These are phyloP conservation scores for Vombatus ursinus DNA, from an alignment of 2,113 vertebrate species.

Conservation along the genomic window DNA sequence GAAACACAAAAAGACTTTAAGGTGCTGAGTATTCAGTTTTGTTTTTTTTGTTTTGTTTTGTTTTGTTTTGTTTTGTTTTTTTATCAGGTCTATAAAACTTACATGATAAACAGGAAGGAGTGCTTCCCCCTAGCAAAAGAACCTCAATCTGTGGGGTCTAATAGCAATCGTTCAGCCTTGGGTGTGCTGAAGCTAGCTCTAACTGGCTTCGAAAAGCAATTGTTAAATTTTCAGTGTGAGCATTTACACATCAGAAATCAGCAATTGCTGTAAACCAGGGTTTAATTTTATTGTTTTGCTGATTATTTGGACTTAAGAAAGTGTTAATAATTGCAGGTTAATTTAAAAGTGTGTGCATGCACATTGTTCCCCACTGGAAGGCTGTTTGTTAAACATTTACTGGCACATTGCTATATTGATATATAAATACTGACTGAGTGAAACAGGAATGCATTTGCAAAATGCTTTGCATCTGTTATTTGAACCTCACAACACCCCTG, in stretches of 20 bases:
- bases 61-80: too few species aligned
- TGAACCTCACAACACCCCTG: neutral
- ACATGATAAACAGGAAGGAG: conserved; percentile 19
- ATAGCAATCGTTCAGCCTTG: neutral
- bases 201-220: neutral
- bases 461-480: neutral
- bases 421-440: neutral
- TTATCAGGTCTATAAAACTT: neutral
- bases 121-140: neutral
- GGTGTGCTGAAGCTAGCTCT: neutral
- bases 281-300: neutral
- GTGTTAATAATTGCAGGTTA: neutral
- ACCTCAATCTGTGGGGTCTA: neutral
- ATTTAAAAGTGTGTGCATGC: neutral
- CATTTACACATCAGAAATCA: neutral
- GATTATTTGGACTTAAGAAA: neutral
- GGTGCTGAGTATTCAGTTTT: conserved; percentile 32
- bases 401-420: neutral
- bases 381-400: neutral
- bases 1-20: neutral
- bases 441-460: neutral
- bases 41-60: too few species aligned
- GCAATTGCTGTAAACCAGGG: neutral
- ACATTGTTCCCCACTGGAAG: neutral
- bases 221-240: neutral